Conservation (phyloP, 2,888 invertebrate genomes). For the Stegophylla sp. region DNA sequence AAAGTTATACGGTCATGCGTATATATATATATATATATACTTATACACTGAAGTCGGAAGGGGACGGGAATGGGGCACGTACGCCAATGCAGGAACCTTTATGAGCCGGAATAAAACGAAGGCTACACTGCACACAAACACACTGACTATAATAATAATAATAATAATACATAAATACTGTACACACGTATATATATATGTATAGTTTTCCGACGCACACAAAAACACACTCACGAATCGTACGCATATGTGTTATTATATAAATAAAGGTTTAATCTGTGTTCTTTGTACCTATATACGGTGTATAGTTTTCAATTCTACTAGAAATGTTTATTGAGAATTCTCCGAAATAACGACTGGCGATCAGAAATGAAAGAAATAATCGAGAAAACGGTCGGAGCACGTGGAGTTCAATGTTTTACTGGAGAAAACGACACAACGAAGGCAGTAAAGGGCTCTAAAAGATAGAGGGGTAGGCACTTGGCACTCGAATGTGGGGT, state of each 20-base stretch:
- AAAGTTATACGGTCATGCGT: conserved; percentile 58
- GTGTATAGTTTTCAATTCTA: conserved; percentile 22
- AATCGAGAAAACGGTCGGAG: too few species aligned
- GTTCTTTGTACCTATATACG: neutral
- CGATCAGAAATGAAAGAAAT: too few species aligned
- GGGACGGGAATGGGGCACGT: neutral
- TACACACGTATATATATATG: neutral
- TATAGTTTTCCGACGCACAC: neutral
- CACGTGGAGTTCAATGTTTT: too few species aligned
- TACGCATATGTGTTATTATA: neutral
- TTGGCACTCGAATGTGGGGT: too few species aligned
- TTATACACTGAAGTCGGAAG: too few species aligned
- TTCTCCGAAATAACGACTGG: too few species aligned
- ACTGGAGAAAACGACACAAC: too few species aligned
- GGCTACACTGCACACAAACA: neutral
- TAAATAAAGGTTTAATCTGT: too few species aligned
- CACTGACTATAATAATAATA: neutral
- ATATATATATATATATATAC: too few species aligned
- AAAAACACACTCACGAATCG: neutral
- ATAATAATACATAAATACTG: too few species aligned
- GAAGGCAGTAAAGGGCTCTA: too few species aligned
- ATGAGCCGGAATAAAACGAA: conserved; percentile 52
- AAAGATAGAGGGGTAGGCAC: too few species aligned
- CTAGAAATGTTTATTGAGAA: conserved; percentile 26
- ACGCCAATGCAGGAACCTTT: conserved; percentile 41